Evolutionary conservation across 1,140 invertebrate genomes (phyloP).

Genomic region (Cyphomyrmex costatus): DNA sequence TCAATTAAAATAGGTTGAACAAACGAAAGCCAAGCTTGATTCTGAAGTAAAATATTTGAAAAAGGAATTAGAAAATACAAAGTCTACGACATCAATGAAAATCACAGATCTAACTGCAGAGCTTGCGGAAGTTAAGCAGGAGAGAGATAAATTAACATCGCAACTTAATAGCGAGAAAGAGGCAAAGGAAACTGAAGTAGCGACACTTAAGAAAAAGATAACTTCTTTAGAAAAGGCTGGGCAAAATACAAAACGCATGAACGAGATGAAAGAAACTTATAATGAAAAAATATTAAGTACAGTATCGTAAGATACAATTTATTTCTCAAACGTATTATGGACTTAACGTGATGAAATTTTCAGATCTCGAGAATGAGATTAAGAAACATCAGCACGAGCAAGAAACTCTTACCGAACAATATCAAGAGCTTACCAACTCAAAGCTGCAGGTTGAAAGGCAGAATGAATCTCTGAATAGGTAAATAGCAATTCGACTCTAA

Average conservation of each 20-base stretch:
- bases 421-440: slow-evolving; percentile 93
- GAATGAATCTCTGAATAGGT: slow-evolving; percentile 87
- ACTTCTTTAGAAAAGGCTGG: slow-evolving; percentile 89
- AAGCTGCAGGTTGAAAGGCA: slow-evolving; percentile 86
- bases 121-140: slow-evolving; percentile 87
- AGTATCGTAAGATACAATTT: slow-evolving; percentile 67
- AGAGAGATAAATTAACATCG: slow-evolving; percentile 89
- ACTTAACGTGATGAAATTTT: slow-evolving; percentile 70
- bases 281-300: slow-evolving; percentile 90
- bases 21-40: slow-evolving; percentile 81
- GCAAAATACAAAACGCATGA: slow-evolving; percentile 89
- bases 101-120: slow-evolving; percentile 86
- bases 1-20: slow-evolving; percentile 77
- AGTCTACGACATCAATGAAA: slow-evolving; percentile 82
- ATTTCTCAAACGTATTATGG: not conserved
- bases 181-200: slow-evolving; percentile 89
- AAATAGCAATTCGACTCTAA: slow-evolving; percentile 64
- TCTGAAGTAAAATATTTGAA: slow-evolving; percentile 82
- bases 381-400: slow-evolving; percentile 91
- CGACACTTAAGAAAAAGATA: slow-evolving; percentile 89
- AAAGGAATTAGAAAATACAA: slow-evolving; percentile 83
- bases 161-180: slow-evolving; percentile 81
- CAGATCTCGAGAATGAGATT: slow-evolving; percentile 90
- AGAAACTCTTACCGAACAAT: slow-evolving; percentile 93
- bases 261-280: slow-evolving; percentile 90